Percentiles rank a stretch among this genome's conserved stretches.
Evolutionary conservation across 2,113 vertebrate species (phyloP).

Genomic region (Lepus timidus): DNA sequence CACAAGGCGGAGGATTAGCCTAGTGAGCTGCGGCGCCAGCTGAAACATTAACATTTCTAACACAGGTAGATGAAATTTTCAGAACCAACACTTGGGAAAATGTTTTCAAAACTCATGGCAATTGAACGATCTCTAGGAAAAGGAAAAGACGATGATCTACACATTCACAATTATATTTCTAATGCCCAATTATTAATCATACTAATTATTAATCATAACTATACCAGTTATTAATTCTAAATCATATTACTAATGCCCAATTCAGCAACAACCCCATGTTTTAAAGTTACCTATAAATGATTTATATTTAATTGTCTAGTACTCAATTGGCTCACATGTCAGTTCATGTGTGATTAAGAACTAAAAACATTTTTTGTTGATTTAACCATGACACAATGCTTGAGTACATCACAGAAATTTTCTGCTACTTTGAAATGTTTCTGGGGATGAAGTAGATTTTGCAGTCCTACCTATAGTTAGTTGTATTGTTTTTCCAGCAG

Average conservation of each 20-base stretch:
- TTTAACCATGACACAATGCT: background rate
- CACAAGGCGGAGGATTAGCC: too few species aligned
- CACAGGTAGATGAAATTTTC: background rate
- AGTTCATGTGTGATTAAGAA: background rate
- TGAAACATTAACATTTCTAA: background rate
- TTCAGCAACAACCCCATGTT: background rate
- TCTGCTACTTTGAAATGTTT: background rate
- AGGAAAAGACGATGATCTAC: background rate
- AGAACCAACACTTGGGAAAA: background rate
- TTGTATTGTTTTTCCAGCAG: background rate
- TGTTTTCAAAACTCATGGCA: background rate
- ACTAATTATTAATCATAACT: too few species aligned
- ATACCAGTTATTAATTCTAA: too few species aligned
- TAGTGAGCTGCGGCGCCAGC: too few species aligned
- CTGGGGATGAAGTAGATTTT: background rate
- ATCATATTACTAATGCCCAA: too few species aligned
- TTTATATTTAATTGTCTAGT: background rate
- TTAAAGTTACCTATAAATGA: background rate
- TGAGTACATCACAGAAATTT: background rate
- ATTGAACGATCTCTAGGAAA: background rate
- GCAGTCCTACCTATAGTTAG: background rate
- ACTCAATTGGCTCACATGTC: background rate
- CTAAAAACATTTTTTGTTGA: background rate
- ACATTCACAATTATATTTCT: background rate
- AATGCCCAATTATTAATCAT: too few species aligned